A percentile compares a stretch with the other conserved stretches of the same genome.
Evolutionary conservation across 92 coral and sea anemone species (phyloP).

Genomic region (Palythoa grandis): DNA sequence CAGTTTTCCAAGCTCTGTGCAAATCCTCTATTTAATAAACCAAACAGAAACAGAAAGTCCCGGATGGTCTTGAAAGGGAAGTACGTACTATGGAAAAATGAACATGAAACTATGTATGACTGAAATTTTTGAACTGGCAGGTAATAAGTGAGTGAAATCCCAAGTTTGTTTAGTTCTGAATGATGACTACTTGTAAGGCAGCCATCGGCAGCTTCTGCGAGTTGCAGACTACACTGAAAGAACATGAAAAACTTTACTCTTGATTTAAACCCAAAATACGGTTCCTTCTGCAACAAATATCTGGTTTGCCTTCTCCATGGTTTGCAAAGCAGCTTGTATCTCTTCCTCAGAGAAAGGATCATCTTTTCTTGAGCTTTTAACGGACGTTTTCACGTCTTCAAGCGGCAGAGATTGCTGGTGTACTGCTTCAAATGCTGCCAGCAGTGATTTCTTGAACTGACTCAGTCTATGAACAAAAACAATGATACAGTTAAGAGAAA

Average conservation of each 20-base stretch:
- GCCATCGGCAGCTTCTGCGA: too few relatives aligned
- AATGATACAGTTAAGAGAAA: neutral
- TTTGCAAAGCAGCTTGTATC: slow-evolving; percentile 75
- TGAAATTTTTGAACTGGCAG: too few relatives aligned
- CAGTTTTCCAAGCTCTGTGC: too few relatives aligned
- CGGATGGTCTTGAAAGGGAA: too few relatives aligned
- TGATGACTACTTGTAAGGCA: too few relatives aligned
- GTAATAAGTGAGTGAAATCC: too few relatives aligned
- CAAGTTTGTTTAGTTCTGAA: too few relatives aligned
- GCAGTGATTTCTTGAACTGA: slow-evolving; percentile 78
- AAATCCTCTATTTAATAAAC: too few relatives aligned
- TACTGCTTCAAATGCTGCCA: slow-evolving; percentile 74
- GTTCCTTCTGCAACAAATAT: slow-evolving; percentile 77
- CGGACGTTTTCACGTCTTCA: slow-evolving; percentile 65
- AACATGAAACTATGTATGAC: too few relatives aligned
- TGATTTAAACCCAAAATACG: slow-evolving; percentile 71
- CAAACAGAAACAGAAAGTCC: too few relatives aligned
- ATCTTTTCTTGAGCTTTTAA: slow-evolving; percentile 56
- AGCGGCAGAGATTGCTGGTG: slow-evolving; percentile 87
- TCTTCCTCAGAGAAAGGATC: slow-evolving; percentile 71
- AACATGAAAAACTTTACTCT: neutral
- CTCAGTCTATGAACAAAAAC: slow-evolving; percentile 56
- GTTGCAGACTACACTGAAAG: too few relatives aligned
- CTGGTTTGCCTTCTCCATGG: slow-evolving; percentile 93
- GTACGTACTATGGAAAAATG: too few relatives aligned